Evolutionary conservation across 1,140 invertebrate species (phyloP).

Genomic region (Spodoptera litura): DNA sequence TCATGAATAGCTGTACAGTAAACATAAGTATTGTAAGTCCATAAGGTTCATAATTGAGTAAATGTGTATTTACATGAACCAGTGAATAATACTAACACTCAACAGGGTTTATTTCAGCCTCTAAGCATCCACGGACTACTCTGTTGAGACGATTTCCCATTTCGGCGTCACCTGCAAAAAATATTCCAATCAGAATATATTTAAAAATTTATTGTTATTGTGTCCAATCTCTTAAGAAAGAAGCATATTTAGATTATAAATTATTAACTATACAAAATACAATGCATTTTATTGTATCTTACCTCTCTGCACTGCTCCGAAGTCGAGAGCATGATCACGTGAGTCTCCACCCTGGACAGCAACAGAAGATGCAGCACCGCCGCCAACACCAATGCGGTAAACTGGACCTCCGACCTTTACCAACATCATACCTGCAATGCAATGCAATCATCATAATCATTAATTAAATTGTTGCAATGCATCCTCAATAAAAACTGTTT

Average conservation of each 20-base stretch:
- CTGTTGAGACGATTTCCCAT: slow-evolving; percentile 99
- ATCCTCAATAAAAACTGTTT: too few relatives aligned
- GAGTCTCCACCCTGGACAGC: slow-evolving; percentile 95
- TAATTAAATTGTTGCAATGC: too few relatives aligned
- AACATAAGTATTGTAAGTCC: neutral
- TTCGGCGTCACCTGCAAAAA: slow-evolving; percentile 93
- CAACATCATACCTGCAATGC: slow-evolving; percentile 90
- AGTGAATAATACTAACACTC: slow-evolving; percentile 86
- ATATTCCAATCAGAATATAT: neutral
- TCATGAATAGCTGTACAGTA: slow-evolving; percentile 91
- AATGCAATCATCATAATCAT: neutral
- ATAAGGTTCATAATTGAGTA: neutral
- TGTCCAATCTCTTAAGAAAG: too few relatives aligned
- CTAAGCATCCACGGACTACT: slow-evolving; percentile 96
- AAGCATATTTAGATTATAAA: too few relatives aligned
- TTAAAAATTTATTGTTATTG: too few relatives aligned
- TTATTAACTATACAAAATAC: too few relatives aligned
- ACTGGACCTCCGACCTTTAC: slow-evolving; percentile 98
- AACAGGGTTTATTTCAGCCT: slow-evolving; percentile 95
- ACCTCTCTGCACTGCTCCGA: slow-evolving; percentile 98
- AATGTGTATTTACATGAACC: neutral
- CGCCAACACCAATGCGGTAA: slow-evolving; percentile 98
- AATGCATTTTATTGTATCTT: neutral
- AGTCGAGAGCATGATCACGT: slow-evolving; percentile 95
- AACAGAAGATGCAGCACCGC: slow-evolving; percentile 98